Evolutionary conservation across 2,888 invertebrate genomes (phyloP), one percentile per base, ranked within the genome.

Genomic region (Embidobia sp.): DNA sequence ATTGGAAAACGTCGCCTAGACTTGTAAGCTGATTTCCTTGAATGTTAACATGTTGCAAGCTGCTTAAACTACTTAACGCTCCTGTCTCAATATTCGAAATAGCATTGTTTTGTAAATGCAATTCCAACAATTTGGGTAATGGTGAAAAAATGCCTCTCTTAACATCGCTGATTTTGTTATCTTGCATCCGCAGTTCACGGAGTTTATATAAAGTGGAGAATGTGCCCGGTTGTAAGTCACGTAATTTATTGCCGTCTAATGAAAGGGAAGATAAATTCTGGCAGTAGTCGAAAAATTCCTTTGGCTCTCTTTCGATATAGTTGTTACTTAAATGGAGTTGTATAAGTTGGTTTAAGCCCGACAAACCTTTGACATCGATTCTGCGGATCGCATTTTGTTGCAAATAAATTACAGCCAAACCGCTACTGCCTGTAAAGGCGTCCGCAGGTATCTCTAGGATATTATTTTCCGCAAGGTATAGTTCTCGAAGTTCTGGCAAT

Each of bases 401-500:
- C 81, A 97, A 90, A 89, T 97, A 95, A 64, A 97, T 93, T 64
- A 96, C 95, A 1, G 94, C 93, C 76, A 97, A 90, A 79, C 93
- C 93, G 0, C 92, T 90, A 4, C 95, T 94, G 79, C 95, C 95
- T 10, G 92, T 92, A 86, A 96, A 97, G 33, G 96, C 94, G 82
- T 96, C 95, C 7, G 93, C 92, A 0, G 95, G 93, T 82, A 97
- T 92, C 87, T 96, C 95, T 22, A 96, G 90, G 74, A 97, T 95
- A 89, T 97, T 97, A 88, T 97, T 97, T 89, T 96, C 96, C 0
- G 95, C 94, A 11, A 97, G 90, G 87, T 96, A 96, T 63, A 97
- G 91, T 89, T 97, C 97, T 26, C 94, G 92, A 27, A 97, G 90
- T 79, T 95, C 94, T 0, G 94, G 94, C 49, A 97, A 90, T 85